Evolutionary conservation across 2,797 vertebrate species (phyloP).

Genomic region (Merluccius polli): DNA sequence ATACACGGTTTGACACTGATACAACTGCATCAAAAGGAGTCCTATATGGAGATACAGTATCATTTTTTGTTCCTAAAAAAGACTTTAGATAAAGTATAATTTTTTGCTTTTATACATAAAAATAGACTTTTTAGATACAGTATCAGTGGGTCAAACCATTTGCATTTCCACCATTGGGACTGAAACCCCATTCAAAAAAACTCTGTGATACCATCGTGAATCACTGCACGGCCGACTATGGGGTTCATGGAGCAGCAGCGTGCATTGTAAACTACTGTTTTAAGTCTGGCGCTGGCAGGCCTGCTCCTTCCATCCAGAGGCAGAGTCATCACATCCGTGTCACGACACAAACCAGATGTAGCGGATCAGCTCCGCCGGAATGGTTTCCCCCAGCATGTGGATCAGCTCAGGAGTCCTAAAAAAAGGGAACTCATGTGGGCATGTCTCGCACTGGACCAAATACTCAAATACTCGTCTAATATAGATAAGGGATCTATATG

Average conservation of each 20-base stretch:
- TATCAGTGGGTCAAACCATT: constrained; percentile 7
- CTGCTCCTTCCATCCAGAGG: constrained; percentile 45
- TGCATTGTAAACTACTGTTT: constrained; percentile 10
- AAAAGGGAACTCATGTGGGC: constrained; percentile 4
- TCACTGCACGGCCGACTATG: constrained; percentile 33
- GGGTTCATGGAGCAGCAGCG: background rate
- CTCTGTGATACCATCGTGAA: constrained; percentile 40
- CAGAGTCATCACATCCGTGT: constrained; percentile 50
- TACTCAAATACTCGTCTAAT: background rate
- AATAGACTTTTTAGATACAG: background rate
- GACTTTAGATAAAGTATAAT: background rate
- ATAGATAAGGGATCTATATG: background rate
- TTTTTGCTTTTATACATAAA: background rate
- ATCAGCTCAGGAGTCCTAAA: background rate
- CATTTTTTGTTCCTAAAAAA: background rate
- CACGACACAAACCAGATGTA: constrained; percentile 69
- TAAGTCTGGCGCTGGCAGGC: constrained; percentile 24
- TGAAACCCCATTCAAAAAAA: constrained; percentile 18
- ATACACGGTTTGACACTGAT: background rate
- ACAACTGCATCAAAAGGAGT: background rate
- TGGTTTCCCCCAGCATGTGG: constrained; percentile 52
- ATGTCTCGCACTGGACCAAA: background rate
- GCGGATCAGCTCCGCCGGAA: constrained; percentile 57
- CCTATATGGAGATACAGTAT: background rate
- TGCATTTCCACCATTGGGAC: constrained; percentile 29